These are phyloP conservation scores for Phaetusa simplex DNA, from an alignment of 2,113 vertebrate genomes.

Conservation along the genomic window DNA sequence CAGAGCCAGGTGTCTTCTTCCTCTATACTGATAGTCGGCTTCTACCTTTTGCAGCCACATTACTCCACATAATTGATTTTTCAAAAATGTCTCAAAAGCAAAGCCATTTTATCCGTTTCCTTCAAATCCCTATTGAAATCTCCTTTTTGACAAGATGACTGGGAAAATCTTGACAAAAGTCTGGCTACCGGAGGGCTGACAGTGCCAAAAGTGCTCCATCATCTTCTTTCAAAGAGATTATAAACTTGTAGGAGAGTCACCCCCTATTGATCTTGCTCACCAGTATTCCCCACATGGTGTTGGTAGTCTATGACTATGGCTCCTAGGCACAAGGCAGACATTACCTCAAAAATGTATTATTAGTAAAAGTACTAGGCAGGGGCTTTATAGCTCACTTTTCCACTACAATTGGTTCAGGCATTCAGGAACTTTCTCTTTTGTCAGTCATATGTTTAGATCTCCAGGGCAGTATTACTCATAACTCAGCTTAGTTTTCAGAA, in stretches of 20 bases:
- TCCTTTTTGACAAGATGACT: neutral
- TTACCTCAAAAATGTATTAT: neutral
- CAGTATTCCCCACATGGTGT: neutral
- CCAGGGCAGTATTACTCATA: neutral
- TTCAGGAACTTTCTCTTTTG: neutral
- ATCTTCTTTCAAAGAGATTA: neutral
- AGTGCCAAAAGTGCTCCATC: neutral
- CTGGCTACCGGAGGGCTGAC: neutral
- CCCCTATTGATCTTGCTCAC: neutral
- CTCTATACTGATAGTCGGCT: neutral
- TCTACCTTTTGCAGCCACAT: neutral
- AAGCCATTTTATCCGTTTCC: neutral
- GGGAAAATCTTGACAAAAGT: neutral
- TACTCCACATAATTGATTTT: neutral
- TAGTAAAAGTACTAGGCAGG: neutral
- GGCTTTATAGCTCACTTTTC: neutral
- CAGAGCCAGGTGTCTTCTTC: neutral
- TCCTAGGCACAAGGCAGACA: neutral
- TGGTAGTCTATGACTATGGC: neutral
- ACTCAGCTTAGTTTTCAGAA: neutral
- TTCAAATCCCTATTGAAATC: neutral
- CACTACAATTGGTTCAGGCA: neutral
- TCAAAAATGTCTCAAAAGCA: neutral
- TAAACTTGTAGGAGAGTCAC: neutral
- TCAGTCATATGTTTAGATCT: neutral